Conservation (phyloP, 2,113 vertebrate genomes). For the Butastur rufipennis region DNA sequence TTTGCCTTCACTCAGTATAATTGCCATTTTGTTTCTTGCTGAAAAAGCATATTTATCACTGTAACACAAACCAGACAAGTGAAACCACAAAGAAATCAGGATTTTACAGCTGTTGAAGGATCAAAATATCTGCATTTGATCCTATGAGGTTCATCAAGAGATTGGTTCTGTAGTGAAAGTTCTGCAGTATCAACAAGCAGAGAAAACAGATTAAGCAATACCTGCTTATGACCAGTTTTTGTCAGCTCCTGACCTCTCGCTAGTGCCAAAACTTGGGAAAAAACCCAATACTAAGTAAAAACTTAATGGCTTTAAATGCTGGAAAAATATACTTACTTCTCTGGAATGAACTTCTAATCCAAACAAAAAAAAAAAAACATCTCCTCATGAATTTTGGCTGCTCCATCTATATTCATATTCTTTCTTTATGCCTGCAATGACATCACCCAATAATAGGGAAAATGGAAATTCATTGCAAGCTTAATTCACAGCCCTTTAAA, state of each 20-base stretch:
- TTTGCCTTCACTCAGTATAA: not conserved
- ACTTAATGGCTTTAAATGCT: not conserved
- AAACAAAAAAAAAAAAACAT: not conserved
- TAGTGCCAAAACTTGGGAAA: not conserved
- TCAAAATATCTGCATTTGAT: not conserved
- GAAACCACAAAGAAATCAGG: not conserved
- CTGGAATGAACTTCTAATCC: not conserved
- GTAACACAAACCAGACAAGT: not conserved
- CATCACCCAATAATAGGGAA: not conserved
- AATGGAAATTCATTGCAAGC: not conserved
- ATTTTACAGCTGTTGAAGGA: not conserved
- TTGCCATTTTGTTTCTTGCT: not conserved
- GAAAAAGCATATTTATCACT: not conserved
- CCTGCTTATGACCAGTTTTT: not conserved
- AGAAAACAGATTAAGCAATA: not conserved
- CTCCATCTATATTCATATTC: not conserved
- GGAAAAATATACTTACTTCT: constrained; percentile 7
- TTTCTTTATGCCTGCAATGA: constrained; percentile 10
- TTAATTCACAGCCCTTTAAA: not conserved
- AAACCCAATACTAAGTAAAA: not conserved
- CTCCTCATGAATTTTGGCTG: not conserved
- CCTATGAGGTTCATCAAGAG: not conserved
- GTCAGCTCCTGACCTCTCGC: not conserved
- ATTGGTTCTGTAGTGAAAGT: not conserved
- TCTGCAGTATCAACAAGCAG: not conserved